A percentile compares a stretch with the other conserved stretches of the same genome.
Conservation (phyloP, 2,113 vertebrate species). For the Irena cyanogastra region DNA sequence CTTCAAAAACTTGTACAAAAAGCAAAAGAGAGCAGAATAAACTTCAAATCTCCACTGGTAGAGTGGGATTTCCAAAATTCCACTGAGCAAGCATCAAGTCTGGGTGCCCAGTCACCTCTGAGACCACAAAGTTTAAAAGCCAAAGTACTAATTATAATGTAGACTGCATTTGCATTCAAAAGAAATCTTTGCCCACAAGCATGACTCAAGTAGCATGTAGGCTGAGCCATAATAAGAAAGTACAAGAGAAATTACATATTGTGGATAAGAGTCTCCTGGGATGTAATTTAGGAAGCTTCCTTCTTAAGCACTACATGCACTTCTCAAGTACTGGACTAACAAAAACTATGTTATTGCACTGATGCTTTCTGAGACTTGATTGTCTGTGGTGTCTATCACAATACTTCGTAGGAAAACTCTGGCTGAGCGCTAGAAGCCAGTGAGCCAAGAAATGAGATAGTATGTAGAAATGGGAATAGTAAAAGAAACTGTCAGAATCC, state of each 20-base stretch:
- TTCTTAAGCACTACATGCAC: not conserved
- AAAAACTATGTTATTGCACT: not conserved
- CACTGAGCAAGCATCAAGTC: not conserved
- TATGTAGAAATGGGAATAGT: not conserved
- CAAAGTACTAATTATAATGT: slow-evolving; percentile 1
- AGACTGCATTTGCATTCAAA: slow-evolving; percentile 49
- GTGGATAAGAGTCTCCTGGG: slow-evolving; percentile 5
- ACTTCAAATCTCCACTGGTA: not conserved
- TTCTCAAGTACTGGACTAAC: not conserved
- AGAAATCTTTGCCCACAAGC: slow-evolving; percentile 48
- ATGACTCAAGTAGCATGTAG: slow-evolving; percentile 37
- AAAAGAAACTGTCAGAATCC: not conserved
- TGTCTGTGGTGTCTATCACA: not conserved
- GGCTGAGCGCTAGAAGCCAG: not conserved
- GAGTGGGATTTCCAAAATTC: slow-evolving; percentile 18
- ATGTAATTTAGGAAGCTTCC: slow-evolving; percentile 28
- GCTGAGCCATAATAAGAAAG: slow-evolving; percentile 52
- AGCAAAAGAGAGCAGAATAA: not conserved
- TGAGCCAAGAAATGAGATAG: not conserved
- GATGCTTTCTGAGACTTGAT: not conserved
- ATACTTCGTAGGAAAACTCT: not conserved
- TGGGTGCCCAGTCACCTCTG: slow-evolving; percentile 20
- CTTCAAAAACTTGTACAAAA: not conserved
- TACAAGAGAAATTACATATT: slow-evolving; percentile 37
- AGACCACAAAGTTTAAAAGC: slow-evolving; percentile 22